These are phyloP conservation scores for Raja brachyura DNA, from an alignment of 2,113 vertebrate species.

Conservation along the genomic window DNA sequence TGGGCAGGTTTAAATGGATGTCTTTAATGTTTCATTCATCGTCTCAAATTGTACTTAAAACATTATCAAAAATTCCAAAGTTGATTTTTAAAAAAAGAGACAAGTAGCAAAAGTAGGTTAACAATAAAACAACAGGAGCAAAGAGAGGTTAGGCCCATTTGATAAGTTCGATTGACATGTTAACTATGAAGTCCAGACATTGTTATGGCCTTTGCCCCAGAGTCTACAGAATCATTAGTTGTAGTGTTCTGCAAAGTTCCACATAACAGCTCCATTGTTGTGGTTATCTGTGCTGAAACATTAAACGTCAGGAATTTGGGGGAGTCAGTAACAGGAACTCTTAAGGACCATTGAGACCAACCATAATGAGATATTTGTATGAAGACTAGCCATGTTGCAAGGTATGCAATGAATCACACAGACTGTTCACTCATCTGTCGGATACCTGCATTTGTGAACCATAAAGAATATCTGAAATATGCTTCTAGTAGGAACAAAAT, in stretches of 20 bases:
- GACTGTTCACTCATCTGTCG: slow-evolving; percentile 23
- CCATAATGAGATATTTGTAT: slow-evolving; percentile 46
- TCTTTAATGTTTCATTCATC: neutral
- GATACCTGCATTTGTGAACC: slow-evolving; percentile 1
- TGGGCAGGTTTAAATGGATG: neutral
- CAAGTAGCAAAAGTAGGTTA: neutral
- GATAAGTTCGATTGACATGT: slow-evolving; percentile 41
- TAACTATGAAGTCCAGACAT: slow-evolving; percentile 42
- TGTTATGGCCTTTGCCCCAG: slow-evolving; percentile 44
- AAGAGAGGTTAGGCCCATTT: slow-evolving; percentile 38
- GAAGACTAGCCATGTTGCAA: slow-evolving; percentile 45
- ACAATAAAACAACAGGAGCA: neutral
- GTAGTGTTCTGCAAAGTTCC: slow-evolving; percentile 42
- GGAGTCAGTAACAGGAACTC: slow-evolving; percentile 48
- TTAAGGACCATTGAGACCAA: slow-evolving; percentile 45
- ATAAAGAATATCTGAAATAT: neutral
- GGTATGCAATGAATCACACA: slow-evolving; percentile 44
- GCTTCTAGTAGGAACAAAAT: neutral
- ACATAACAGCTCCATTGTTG: slow-evolving; percentile 56
- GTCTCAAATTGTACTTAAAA: no score
- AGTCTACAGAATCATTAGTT: slow-evolving; percentile 51
- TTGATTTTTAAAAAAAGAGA: neutral
- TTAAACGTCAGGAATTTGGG: slow-evolving; percentile 52
- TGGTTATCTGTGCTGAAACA: slow-evolving; percentile 54
- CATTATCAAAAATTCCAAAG: neutral